These are phyloP conservation scores for Cinara cedri DNA, from an alignment of 2,888 invertebrate species.

Conservation along the genomic window DNA sequence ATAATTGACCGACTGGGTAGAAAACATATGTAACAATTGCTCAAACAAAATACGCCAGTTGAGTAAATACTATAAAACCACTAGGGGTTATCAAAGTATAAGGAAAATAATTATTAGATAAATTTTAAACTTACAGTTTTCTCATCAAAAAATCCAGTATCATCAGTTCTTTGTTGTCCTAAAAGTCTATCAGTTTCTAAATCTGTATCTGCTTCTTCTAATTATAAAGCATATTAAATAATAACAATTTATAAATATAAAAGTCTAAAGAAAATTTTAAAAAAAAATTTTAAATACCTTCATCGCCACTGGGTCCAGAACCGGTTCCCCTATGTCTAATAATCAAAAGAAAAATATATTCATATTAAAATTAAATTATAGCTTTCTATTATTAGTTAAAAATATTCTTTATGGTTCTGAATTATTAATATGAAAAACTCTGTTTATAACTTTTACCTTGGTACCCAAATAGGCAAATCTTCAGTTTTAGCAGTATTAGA, in stretches of 20 bases:
- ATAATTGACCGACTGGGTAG: constrained; percentile 38
- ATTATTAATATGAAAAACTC: neutral
- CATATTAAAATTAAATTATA: neutral
- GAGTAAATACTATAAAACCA: constrained; percentile 49
- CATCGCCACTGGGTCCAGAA: constrained; percentile 61
- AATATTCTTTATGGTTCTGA: neutral
- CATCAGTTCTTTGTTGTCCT: constrained; percentile 92
- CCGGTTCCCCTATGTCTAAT: constrained; percentile 65
- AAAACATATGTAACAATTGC: constrained; percentile 45
- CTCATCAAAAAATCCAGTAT: constrained; percentile 89
- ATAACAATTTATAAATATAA: neutral
- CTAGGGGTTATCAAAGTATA: constrained; percentile 43
- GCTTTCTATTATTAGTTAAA: neutral
- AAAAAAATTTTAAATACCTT: constrained; percentile 59
- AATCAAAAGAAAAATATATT: constrained; percentile 53
- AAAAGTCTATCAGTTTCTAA: constrained; percentile 95
- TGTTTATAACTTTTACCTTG: constrained; percentile 65
- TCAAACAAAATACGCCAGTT: constrained; percentile 52
- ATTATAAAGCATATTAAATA: constrained; percentile 35
- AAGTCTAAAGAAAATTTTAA: neutral
- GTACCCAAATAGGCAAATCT: constrained; percentile 71
- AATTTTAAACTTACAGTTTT: constrained; percentile 68
- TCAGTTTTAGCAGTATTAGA: constrained; percentile 64
- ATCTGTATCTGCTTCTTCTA: constrained; percentile 89
- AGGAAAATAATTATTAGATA: constrained; percentile 23